Evolutionary conservation across 2,113 vertebrate genomes (phyloP).

Genomic region (Glaucomys volans): DNA sequence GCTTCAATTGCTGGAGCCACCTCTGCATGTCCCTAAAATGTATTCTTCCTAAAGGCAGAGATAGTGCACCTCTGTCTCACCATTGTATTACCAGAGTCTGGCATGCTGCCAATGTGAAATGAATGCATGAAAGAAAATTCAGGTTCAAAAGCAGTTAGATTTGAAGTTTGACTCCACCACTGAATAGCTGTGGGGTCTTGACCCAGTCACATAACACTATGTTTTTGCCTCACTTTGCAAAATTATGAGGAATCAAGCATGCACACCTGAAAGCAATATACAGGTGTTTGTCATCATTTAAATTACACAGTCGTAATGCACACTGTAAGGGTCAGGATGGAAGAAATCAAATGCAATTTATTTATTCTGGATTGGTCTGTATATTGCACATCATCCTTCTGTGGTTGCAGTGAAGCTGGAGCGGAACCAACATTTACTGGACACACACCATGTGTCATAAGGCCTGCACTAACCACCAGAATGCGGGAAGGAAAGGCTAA

Average conservation of each 20-base stretch:
- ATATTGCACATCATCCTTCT: not conserved
- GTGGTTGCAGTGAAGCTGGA: not conserved
- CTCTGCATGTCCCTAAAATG: not conserved
- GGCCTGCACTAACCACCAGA: not conserved
- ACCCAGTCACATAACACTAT: not conserved
- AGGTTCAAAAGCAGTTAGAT: conserved; percentile 20
- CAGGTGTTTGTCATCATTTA: not conserved
- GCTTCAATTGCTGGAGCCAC: not conserved
- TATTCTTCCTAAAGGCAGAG: not conserved
- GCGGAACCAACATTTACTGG: not conserved
- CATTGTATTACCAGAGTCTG: not conserved
- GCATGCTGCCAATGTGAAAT: not conserved
- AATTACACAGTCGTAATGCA: not conserved
- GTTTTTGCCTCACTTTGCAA: not conserved
- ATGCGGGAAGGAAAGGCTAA: not conserved
- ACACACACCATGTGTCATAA: not conserved
- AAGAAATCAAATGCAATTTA: not conserved
- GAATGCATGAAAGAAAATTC: conserved; percentile 1
- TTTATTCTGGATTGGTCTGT: not conserved
- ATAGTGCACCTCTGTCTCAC: not conserved
- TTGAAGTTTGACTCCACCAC: not conserved
- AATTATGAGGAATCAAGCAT: not conserved
- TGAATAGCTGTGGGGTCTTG: not conserved
- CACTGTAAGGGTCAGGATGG: not conserved
- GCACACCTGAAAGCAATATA: not conserved